Evolutionary conservation across 2,797 vertebrate genomes (phyloP), one percentile per base, ranked within the genome.

Genomic region (Alauda arvensis): DNA sequence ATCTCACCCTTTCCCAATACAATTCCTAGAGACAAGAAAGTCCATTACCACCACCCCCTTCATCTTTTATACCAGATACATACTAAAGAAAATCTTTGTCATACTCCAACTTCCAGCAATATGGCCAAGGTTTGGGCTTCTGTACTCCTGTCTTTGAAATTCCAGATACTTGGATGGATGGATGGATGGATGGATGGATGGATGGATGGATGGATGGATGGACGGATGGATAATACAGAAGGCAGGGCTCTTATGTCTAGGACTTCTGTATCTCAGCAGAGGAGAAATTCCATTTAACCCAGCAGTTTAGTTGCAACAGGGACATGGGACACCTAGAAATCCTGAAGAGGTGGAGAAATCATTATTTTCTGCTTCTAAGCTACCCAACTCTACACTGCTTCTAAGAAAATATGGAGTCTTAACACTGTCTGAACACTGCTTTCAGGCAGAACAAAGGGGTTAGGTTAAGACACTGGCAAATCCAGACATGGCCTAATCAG

Each of bases 41-140:
- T 34, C 7, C 1, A 0, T 62, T 59, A 13, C 6, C 34, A 33
- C 5, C 3, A 42, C 3, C 1, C 2, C 12, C 19, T 39, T 65
- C 8, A 7, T n/a, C 46, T 72, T 81, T 63, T 18, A 55, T 24
- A 74, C 2, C 17, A 55, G 20, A 34, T 11, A 25, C 5, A 8
- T 28, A 25, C 3, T 18, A n/a, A 75, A 17, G n/a, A 75, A 84
- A 82, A 51, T 33, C 8, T n/a, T 29, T 56, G 5, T 17, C 23
- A 52, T 42, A 34, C 21, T 91, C 9, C 40, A 28, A 3, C 12
- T 48, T 80, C 17, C 23, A 45, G 17, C 3, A 83, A 57, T 61
- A n/a, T 3, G 31, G 28, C n/a, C 5, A 20, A 48, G 39, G 3
- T 40, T 49, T 57, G 8, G 12, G 3, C 1, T 77, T 69, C 57